Conservation (phyloP, 1,140 invertebrate genomes). For the Drosophila suzukii region DNA sequence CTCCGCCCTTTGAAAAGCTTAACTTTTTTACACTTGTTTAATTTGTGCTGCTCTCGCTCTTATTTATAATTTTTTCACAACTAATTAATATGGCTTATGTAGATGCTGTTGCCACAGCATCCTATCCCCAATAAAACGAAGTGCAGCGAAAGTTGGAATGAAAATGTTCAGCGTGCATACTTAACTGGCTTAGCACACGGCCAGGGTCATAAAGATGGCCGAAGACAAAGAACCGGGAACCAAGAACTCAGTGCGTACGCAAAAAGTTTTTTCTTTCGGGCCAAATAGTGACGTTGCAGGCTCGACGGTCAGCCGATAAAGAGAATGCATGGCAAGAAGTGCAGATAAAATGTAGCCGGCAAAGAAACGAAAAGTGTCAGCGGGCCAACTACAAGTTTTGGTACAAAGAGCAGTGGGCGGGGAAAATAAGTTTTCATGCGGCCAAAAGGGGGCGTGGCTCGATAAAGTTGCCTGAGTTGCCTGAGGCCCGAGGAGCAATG, state of each 20-base stretch:
- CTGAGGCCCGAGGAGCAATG: constrained; percentile 22
- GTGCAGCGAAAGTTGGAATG: constrained; percentile 57
- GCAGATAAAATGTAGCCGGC: constrained; percentile 66
- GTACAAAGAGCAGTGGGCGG: constrained; percentile 27
- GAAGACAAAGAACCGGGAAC: constrained; percentile 33
- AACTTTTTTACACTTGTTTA: constrained; percentile 15
- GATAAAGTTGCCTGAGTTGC: constrained; percentile 43
- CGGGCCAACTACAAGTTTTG: constrained; percentile 59
- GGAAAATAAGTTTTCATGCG: constrained; percentile 57
- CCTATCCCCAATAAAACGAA: constrained; percentile 19
- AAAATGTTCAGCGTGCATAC: constrained; percentile 31
- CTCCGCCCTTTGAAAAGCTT: background rate
- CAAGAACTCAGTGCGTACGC: constrained; percentile 34
- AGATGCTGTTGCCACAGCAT: constrained; percentile 24
- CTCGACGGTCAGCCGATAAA: constrained; percentile 66
- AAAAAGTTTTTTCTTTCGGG: constrained; percentile 21
- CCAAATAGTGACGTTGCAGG: constrained; percentile 35
- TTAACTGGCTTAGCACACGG: constrained; percentile 54
- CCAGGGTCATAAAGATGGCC: constrained; percentile 58
- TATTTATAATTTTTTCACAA: constrained; percentile 51
- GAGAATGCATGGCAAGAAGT: constrained; percentile 30
- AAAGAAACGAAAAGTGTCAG: constrained; percentile 77
- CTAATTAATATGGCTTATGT: constrained; percentile 65
- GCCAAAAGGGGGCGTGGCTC: constrained; percentile 1
- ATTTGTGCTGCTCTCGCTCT: constrained; percentile 17